phyloP scores from a whole-genome alignment of 2,113 vertebrate species.

The Charadrius vociferus region DNA sequence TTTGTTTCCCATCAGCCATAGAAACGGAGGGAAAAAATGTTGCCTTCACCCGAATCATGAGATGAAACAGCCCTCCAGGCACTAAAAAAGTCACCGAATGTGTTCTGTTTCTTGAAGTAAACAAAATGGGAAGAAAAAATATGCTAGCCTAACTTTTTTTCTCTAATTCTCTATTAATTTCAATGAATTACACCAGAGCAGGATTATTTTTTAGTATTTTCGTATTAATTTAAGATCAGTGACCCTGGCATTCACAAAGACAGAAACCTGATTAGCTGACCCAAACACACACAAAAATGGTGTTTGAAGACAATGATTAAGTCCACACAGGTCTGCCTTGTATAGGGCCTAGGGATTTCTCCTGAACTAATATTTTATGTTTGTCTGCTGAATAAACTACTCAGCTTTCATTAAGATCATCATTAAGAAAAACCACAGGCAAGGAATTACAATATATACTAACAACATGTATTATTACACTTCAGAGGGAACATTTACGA shows the following conservation, averaged over 20 bases:
- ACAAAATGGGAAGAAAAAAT: background rate
- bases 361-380: background rate
- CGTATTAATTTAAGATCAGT: background rate
- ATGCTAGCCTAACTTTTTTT: background rate
- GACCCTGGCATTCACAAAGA: background rate
- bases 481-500: background rate
- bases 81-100: background rate
- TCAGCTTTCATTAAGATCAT: slow-evolving; percentile 31
- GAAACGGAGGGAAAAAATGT: background rate
- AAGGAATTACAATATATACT: background rate
- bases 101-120: background rate
- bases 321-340: background rate
- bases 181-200: background rate
- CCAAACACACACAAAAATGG: background rate
- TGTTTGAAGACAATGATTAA: background rate
- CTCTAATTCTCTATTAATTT: background rate
- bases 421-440: background rate
- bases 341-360: background rate
- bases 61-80: background rate
- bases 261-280: background rate
- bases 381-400: background rate
- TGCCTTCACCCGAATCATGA: background rate
- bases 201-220: background rate
- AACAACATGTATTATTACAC: background rate
- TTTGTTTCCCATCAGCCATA: slow-evolving; percentile 5